Base-by-base conservation (phyloP, 1,140 invertebrate genomes). In the Coelopa frigida region DNA sequence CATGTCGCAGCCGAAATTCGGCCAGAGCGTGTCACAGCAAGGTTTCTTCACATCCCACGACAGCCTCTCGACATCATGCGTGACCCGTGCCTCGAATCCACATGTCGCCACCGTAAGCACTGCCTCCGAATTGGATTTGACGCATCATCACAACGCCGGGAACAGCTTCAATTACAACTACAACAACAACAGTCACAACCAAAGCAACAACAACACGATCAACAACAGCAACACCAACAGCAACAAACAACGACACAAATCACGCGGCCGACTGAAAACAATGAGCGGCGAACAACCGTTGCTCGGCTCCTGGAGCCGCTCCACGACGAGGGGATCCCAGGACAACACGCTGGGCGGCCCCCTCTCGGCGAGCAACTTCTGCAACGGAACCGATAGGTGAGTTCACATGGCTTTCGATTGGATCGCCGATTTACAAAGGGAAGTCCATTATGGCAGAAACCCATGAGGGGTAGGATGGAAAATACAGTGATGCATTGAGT, bases 121-220 rank as follows among this genome's bases (percentile, higher is more conserved):
- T 52, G 79, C 80, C 46, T 85, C 83, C 57, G 84, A 86, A 70
- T 76, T 85, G 63, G 84, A 85, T 70, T 73, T 86, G 50, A 44
- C 65, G 79, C 78, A 65, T 75, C n/a, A n/a, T n/a, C n/a, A n/a
- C n/a, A n/a, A n/a, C n/a, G n/a, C n/a, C n/a, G n/a, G n/a, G 74
- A 49, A 81, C 18, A 12, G 11, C 37, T n/a, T n/a, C n/a, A n/a
- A n/a, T n/a, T n/a, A n/a, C n/a, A n/a, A n/a, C n/a, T n/a, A n/a
- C n/a, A n/a, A n/a, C n/a, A n/a, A n/a, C n/a, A n/a, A n/a, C n/a
- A n/a, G n/a, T n/a, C n/a, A n/a, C n/a, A n/a, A n/a, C n/a, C n/a
- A n/a, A n/a, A n/a, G n/a, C n/a, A n/a, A n/a, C n/a, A n/a, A n/a
- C n/a, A n/a, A n/a, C n/a, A n/a, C n/a, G n/a, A n/a, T n/a, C n/a